Evolutionary conservation across 2,113 vertebrate genomes (phyloP), one percentile per base, ranked within the genome.

Genomic region (Empidonax alnorum): DNA sequence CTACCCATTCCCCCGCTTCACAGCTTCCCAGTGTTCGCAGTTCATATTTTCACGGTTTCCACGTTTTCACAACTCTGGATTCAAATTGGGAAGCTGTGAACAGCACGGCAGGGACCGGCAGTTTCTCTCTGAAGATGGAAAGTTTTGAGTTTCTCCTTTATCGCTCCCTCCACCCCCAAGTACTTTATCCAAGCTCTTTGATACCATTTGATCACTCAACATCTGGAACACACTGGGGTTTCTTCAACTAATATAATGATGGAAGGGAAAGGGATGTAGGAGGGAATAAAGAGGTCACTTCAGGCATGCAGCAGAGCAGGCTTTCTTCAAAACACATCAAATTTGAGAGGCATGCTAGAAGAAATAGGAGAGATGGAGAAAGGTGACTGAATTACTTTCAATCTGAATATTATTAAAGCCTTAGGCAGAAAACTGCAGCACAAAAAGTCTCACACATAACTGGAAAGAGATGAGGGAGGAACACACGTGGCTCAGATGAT

Each of bases 21-120:
- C 93, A 81, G 90, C 73, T 92, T 94, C 79, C 95, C 88, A 69
- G 66, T 14, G 69, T 89, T 96, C 83, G 0, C 94, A 94, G 94
- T 86, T 88, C 90, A 82, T 92, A 95, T 96, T 95, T 96, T 95
- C 90, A 88, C 94, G 90, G 93, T 71, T 92, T 94, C 76, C 75
- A 65, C 85, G 15, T 87, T 96, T 94, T 96, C 92, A 90, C 80
- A 89, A 30, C 85, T 89, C 83, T 89, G 93, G 90, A 95, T 93
- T 94, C 93, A 78, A 93, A 93, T 7, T 56, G 83, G 83, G 85
- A 94, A 96, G 88, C 92, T 96, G 90, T 82, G 93, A 97, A 89
- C 52, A 89, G 88, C 73, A 56, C 18, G 31, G 92, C 72, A 87
- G 73, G 61, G 41, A 88, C 18, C 0, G 0, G 44, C 73, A 81